These are phyloP conservation scores for Acanthisitta chloris DNA, from an alignment of 2,113 vertebrate genomes.

Conservation along the genomic window DNA sequence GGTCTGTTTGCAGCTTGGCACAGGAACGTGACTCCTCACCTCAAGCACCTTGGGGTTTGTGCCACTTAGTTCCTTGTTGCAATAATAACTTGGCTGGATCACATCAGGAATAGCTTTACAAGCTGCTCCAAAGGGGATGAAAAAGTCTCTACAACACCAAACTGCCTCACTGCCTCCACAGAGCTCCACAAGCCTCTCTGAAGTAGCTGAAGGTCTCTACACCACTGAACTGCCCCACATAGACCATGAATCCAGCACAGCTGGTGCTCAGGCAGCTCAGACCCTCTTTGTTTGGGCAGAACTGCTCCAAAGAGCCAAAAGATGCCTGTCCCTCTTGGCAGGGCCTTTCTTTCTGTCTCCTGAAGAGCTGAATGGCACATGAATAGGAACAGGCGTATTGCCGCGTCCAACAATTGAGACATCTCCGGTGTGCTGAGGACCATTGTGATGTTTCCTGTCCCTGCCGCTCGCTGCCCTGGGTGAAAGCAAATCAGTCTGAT, in stretches of 20 bases:
- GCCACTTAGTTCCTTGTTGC: not conserved
- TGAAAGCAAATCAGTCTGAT: constrained; percentile 18
- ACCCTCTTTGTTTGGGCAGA: not conserved
- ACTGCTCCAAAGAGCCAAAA: not conserved
- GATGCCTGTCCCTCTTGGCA: not conserved
- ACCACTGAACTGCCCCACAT: accelerated
- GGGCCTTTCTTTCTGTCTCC: not conserved
- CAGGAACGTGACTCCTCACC: not conserved
- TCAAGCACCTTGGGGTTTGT: not conserved
- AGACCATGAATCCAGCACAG: accelerated
- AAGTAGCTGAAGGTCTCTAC: not conserved
- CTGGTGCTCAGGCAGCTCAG: not conserved
- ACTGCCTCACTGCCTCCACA: too few relatives aligned
- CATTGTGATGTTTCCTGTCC: constrained; percentile 76
- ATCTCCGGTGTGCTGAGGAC: constrained; percentile 63
- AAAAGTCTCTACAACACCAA: not conserved
- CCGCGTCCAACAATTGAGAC: constrained; percentile 63
- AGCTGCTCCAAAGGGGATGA: not conserved
- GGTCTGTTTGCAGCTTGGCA: not conserved
- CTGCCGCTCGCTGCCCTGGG: constrained; percentile 23
- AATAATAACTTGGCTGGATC: not conserved
- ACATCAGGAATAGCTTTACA: not conserved
- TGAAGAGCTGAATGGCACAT: not conserved
- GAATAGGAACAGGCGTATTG: constrained; percentile 66
- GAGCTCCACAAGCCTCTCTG: not conserved